A percentile compares a stretch with the other conserved stretches of the same genome.
phyloP scores from a whole-genome alignment of 2,888 invertebrate genomes.

The Metacarcinus magister region DNA sequence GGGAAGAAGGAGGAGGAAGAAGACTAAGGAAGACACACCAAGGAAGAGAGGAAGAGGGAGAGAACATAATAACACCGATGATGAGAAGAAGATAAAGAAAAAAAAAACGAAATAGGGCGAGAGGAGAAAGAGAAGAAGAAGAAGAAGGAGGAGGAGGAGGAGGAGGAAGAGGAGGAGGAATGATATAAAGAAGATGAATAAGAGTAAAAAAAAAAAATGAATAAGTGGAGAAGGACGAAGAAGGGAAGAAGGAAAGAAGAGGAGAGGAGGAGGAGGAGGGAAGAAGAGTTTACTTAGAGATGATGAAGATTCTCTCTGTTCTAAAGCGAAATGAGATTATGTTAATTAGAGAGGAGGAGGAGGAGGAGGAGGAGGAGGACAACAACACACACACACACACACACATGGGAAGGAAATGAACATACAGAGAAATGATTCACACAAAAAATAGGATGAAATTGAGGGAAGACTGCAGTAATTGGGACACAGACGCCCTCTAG shows the following conservation, averaged over 20 bases:
- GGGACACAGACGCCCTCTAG: not conserved
- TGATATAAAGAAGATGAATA: too few relatives aligned
- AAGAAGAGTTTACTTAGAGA: not conserved
- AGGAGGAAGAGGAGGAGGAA: too few relatives aligned
- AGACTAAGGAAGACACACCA: too few relatives aligned
- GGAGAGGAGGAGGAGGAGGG: not conserved
- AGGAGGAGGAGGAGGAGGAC: not conserved
- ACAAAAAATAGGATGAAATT: conserved; percentile 66
- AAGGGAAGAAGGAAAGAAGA: too few relatives aligned
- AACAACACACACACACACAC: conserved; percentile 1
- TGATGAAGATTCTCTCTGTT: not conserved
- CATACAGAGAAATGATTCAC: not conserved
- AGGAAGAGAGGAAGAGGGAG: too few relatives aligned
- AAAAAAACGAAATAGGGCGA: not conserved
- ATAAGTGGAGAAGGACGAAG: too few relatives aligned
- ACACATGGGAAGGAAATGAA: not conserved
- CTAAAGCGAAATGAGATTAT: conserved; percentile 34
- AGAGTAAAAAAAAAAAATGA: too few relatives aligned
- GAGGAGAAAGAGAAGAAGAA: not conserved
- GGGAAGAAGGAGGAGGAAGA: not conserved
- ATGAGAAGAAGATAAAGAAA: not conserved
- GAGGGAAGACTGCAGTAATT: conserved; percentile 65
- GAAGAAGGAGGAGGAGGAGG: too few relatives aligned
- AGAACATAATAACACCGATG: too few relatives aligned
- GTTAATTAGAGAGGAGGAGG: not conserved